Base-by-base conservation (phyloP, 2,113 vertebrate genomes). In the Anser brachyrhynchus region DNA sequence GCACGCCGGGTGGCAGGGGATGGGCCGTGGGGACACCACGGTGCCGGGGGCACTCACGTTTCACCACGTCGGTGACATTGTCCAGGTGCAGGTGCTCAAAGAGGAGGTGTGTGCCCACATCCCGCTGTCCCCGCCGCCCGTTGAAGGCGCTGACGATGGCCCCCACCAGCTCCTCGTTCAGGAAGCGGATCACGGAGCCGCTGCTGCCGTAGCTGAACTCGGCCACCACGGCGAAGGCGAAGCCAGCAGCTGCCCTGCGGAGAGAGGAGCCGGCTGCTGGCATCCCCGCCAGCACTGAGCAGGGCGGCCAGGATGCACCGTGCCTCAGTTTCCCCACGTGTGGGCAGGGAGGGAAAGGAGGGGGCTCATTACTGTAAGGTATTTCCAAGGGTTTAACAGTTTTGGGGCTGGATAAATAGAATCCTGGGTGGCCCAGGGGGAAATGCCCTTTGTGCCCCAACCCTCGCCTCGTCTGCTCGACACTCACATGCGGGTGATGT, bases 61-160 rank as follows among this genome's bases (percentile, higher is more conserved):
- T 97, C 95, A 97, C 87, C 84, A 96, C 54, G 66, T 97, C 95
- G 0, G 89, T 96, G 91, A 97, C 11, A 10, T 95, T 95, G 80
- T 95, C 84, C 9, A 0, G 52, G 58, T 95, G 49, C 81, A 97
- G 89, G 29, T 0, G 39, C 54, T 95, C 92, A 66, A 97, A 93
- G 52, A 35, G 39, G 49, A 92, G 84, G 33, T 0, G 61, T 0
- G 9, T 0, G 10, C 35, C 49, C 0, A 1, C 54, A 11, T 57
- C 77, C 39, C 33, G 52, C 4, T 0, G 6, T 10, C 20, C 4
- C 5, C 3, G 35, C 8, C 0, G 20, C 35, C 20, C 0, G 0
- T 95, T 96, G 91, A 96, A 97, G 91, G 95, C 81, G 0, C 29
- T 0, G 3, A 14, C 57, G 89, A 97, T 41, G 73, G 96, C 94